Conservation (phyloP, 2,888 invertebrate genomes). For the Margaritifera margaritifera region DNA sequence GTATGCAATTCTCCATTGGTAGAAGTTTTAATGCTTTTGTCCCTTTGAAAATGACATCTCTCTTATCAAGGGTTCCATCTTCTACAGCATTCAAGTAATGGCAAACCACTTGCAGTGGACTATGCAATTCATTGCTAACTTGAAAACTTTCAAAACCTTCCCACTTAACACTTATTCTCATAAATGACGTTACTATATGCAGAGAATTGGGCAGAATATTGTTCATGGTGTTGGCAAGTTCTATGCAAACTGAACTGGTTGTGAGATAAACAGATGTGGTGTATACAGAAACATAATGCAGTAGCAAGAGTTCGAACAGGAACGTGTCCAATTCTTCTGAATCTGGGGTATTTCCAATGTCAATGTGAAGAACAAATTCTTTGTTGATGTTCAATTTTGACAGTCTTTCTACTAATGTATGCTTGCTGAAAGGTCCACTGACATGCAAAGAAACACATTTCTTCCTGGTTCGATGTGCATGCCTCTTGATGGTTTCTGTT, state of each 20-base stretch:
- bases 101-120: conserved; percentile 40
- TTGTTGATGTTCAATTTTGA: conserved; percentile 7
- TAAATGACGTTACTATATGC: conserved; percentile 22
- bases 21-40: conserved; percentile 9
- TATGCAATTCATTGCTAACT: conserved; percentile 25
- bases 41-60: conserved; percentile 27
- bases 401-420: conserved; percentile 18
- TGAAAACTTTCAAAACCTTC: conserved; percentile 24
- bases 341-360: conserved; percentile 21
- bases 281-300: conserved; percentile 17
- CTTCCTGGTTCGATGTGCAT: conserved; percentile 8
- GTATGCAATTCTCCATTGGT: conserved; percentile 7
- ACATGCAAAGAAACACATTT: conserved; percentile 25
- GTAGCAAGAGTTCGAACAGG: conserved; percentile 34
- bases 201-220: conserved; percentile 27
- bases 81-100: conserved; percentile 22
- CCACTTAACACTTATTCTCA: conserved; percentile 21
- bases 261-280: conserved; percentile 12
- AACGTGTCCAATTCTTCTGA: conserved; percentile 28
- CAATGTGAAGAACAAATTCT: conserved; percentile 30
- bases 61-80: conserved; percentile 13
- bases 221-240: conserved; percentile 29
- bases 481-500: conserved; percentile 20
- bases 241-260: conserved; percentile 26
- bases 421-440: conserved; percentile 28